Evolutionary conservation across 2,888 invertebrate species (phyloP).

Genomic region (Periphyllus acericola): DNA sequence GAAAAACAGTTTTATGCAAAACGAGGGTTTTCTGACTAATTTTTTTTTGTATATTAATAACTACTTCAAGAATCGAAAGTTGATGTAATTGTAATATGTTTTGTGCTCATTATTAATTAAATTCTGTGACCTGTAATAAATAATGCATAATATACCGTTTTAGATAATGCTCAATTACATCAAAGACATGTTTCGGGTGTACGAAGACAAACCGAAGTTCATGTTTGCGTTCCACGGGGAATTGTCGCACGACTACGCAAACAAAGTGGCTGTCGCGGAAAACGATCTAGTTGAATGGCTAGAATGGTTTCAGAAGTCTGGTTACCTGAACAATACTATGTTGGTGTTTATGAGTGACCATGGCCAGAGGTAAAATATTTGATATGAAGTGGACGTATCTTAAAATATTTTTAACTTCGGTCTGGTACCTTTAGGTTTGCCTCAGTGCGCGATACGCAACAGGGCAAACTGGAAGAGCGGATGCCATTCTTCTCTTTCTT

Average conservation of each 20-base stretch:
- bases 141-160: neutral
- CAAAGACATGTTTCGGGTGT: slow-evolving; percentile 72
- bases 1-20: neutral
- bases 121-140: too few species aligned
- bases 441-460: slow-evolving; percentile 82
- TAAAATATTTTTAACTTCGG: neutral
- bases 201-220: slow-evolving; percentile 79
- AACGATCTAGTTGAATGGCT: slow-evolving; percentile 77
- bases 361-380: slow-evolving; percentile 76
- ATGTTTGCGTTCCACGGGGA: slow-evolving; percentile 89
- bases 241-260: slow-evolving; percentile 87
- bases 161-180: slow-evolving; percentile 71
- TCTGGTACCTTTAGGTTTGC: slow-evolving; percentile 74
- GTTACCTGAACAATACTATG: slow-evolving; percentile 80
- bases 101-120: too few species aligned
- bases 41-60: too few species aligned
- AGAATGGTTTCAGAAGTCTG: slow-evolving; percentile 72
- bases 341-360: slow-evolving; percentile 94
- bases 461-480: slow-evolving; percentile 92
- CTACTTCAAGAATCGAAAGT: too few species aligned
- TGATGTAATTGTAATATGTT: too few species aligned
- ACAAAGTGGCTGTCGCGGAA: slow-evolving; percentile 81
- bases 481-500: slow-evolving; percentile 85
- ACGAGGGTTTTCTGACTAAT: too few species aligned
- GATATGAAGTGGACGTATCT: neutral